phyloP scores from a whole-genome alignment of 1,140 invertebrate genomes.

The Cydia fagiglandana region DNA sequence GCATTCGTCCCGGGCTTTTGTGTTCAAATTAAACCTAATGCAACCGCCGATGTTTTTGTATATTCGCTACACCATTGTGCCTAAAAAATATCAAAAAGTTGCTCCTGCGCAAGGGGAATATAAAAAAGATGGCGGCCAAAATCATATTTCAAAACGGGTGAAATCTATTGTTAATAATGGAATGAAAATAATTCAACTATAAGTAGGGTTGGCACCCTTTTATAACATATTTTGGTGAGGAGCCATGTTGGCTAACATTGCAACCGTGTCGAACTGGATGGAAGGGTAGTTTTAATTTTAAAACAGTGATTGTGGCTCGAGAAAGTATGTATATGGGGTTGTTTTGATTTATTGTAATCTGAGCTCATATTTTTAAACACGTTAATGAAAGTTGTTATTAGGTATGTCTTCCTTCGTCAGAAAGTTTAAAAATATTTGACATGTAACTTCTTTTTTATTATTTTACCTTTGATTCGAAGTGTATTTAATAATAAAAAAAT shows the following conservation, averaged over 20 bases:
- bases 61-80: conserved; percentile 47
- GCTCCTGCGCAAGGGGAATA: conserved; percentile 49
- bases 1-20: conserved; percentile 35
- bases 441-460: background rate
- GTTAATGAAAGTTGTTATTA: background rate
- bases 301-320: conserved; percentile 8
- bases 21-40: conserved; percentile 39
- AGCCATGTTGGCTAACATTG: conserved; percentile 67
- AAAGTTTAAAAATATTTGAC: background rate
- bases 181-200: conserved; percentile 74
- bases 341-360: conserved; percentile 10
- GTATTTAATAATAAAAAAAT: too few species aligned
- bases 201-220: conserved; percentile 54
- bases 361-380: background rate
- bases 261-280: conserved; percentile 57
- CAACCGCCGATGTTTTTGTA: conserved; percentile 51
- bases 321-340: conserved; percentile 18
- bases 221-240: conserved; percentile 46
- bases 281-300: conserved; percentile 33
- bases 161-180: conserved; percentile 76
- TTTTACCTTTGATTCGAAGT: too few species aligned
- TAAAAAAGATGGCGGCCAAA: conserved; percentile 66
- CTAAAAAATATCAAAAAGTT: conserved; percentile 41
- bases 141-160: conserved; percentile 73
- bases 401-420: background rate